Evolutionary conservation across 2,113 vertebrate species (phyloP).

Genomic region (Elanoides forficatus): DNA sequence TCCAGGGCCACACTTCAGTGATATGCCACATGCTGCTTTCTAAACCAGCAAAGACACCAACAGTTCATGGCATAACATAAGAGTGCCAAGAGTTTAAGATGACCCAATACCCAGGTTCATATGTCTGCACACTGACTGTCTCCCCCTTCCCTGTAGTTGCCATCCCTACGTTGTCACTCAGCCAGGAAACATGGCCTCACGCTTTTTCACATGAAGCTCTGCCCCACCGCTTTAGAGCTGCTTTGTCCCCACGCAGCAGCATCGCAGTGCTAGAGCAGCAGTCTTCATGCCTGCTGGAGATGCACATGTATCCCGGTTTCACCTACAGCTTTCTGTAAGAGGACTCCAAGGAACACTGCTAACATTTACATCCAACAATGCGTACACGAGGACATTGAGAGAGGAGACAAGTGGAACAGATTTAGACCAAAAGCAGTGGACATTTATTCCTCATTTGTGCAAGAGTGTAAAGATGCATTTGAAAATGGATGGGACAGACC

Average conservation of each 20-base stretch:
- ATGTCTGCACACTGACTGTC: fast-evolving
- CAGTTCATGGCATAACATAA: fast-evolving
- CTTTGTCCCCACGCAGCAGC: fast-evolving
- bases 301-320: fast-evolving
- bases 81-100: fast-evolving
- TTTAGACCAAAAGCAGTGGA: slow-evolving; percentile 78
- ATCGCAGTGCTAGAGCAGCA: fast-evolving
- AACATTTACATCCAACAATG: neutral
- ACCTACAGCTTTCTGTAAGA: neutral
- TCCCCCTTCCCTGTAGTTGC: neutral
- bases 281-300: neutral
- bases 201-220: neutral
- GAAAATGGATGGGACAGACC: slow-evolving; percentile 34
- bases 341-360: neutral
- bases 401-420: slow-evolving; percentile 69
- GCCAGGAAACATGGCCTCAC: fast-evolving
- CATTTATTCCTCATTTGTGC: slow-evolving; percentile 80
- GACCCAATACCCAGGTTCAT: fast-evolving
- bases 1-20: neutral
- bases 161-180: neutral
- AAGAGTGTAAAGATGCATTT: slow-evolving; percentile 74
- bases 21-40: neutral
- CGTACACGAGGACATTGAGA: slow-evolving; percentile 35
- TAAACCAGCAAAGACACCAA: neutral
- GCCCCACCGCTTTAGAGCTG: neutral